phyloP scores from a whole-genome alignment of 2,888 invertebrate species.

The Pristionchus japonicus region DNA sequence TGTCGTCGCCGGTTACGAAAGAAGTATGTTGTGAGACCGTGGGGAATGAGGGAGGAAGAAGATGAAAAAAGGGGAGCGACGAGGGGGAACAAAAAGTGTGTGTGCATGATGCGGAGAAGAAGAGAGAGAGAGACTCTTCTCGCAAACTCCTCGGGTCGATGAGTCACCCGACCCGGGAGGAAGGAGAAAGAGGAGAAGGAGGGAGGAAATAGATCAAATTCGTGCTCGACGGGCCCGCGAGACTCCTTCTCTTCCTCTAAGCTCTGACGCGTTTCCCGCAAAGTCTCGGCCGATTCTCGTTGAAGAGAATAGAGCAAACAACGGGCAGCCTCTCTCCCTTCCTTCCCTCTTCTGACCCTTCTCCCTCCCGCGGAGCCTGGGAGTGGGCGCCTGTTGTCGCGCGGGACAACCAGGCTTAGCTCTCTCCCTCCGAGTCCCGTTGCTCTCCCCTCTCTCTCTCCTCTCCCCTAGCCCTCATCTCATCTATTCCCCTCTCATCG shows the following conservation, averaged over 20 bases:
- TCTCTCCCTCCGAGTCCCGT: not conserved
- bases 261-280: not conserved
- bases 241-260: not conserved
- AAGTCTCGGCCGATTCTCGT: not conserved
- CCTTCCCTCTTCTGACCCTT: not conserved
- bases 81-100: not conserved
- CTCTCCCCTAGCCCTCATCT: not conserved
- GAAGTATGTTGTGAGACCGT: not conserved
- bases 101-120: not conserved
- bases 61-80: not conserved
- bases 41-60: not conserved
- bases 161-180: not conserved
- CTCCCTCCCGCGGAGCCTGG: not conserved
- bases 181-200: not conserved
- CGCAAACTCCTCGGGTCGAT: slow-evolving; percentile 23
- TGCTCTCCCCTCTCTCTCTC: not conserved
- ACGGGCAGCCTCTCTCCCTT: not conserved
- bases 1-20: not conserved
- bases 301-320: not conserved
- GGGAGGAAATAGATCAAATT: slow-evolving; percentile 14
- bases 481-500: not conserved
- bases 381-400: not conserved
- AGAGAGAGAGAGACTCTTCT: not conserved
- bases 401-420: not conserved
- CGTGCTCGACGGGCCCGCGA: not conserved